Evolutionary conservation across 2,113 vertebrate genomes (phyloP).

Genomic region (Cinclus mexicanus): DNA sequence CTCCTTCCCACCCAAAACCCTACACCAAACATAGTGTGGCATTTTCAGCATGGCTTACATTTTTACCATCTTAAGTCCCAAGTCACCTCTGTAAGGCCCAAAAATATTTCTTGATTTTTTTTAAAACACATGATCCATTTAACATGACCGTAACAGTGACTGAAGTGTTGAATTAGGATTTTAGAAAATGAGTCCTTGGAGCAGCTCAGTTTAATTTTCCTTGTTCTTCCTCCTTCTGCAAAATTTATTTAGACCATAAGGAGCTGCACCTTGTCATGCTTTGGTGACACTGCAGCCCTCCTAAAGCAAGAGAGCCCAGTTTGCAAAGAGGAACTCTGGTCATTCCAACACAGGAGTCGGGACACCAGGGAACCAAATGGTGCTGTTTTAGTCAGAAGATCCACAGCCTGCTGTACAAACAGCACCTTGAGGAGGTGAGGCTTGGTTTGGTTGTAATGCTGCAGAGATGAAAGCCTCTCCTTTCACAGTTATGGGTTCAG

Average conservation of each 20-base stretch:
- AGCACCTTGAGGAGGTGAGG: constrained; percentile 19
- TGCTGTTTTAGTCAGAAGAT: background rate
- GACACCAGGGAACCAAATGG: background rate
- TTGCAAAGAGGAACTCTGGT: constrained; percentile 1
- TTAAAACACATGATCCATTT: background rate
- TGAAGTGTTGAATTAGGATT: background rate
- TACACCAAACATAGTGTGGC: background rate
- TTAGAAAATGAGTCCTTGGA: background rate
- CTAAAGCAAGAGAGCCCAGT: background rate
- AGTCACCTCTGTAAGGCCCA: background rate
- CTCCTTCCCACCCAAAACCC: background rate
- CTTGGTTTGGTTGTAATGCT: constrained; percentile 1
- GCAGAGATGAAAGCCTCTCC: constrained; percentile 26
- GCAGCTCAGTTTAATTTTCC: background rate
- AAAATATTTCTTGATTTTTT: background rate
- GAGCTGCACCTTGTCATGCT: background rate
- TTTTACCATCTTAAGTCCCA: background rate
- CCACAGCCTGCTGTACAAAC: constrained; percentile 20
- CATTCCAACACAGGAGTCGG: background rate
- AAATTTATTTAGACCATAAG: background rate
- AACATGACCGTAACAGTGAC: background rate
- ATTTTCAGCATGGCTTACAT: constrained; percentile 25
- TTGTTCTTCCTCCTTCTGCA: background rate
- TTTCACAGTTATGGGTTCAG: constrained; percentile 42
- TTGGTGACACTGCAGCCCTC: background rate